Base-by-base conservation (phyloP, 2,797 vertebrate species). In the Takifugu rubripes region DNA sequence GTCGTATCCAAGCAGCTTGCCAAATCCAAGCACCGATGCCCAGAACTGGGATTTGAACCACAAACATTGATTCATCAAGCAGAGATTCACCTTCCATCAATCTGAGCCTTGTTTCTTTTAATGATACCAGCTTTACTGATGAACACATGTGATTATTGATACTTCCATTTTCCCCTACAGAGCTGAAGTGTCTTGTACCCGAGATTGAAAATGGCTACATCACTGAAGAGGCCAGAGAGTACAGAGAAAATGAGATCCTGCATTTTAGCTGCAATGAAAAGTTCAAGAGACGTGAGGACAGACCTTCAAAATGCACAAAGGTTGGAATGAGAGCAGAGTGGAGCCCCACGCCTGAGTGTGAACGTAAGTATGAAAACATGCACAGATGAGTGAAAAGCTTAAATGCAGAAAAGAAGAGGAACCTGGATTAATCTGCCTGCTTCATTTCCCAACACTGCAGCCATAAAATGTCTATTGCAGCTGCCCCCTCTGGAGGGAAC, bases 271-370 rank as follows among this genome's bases (percentile, higher is more conserved):
- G 87, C 47, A 2, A 66, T 2, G 0, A 0, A 0, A 0, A 0
- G 1, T 79, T 54, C 24, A n/a, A 0, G 25, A 9, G 0, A 0
- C 0, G 1, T 16, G 45, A 54, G 0, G 8, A 0, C 0, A 54
- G 40, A 66, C 1, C 0, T n/a, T 43, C 82, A 52, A 58, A 0
- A 14, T 89, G 87, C 11, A 27, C 0, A 5, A 84, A 75, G 40
- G 0, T 0, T 0, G 64, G 71, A 50, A 0, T 0, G 0, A 52
- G 0, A 61, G 52, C 81, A 7, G 68, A 50, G 0, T 88, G 78
- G 77, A 78, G 0, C 43, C 86, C 83, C 3, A 56, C 55, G 21
- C 87, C 87, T 47, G 0, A 0, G 0, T 89, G 86, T 74, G 25
- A 70, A 72, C 0, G 84, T 86, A 54, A 59, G 79, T 33, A 33